Evolutionary conservation across 64 coral and sea anemone species (phyloP).

Genomic region (Stylophora pistillata): DNA sequence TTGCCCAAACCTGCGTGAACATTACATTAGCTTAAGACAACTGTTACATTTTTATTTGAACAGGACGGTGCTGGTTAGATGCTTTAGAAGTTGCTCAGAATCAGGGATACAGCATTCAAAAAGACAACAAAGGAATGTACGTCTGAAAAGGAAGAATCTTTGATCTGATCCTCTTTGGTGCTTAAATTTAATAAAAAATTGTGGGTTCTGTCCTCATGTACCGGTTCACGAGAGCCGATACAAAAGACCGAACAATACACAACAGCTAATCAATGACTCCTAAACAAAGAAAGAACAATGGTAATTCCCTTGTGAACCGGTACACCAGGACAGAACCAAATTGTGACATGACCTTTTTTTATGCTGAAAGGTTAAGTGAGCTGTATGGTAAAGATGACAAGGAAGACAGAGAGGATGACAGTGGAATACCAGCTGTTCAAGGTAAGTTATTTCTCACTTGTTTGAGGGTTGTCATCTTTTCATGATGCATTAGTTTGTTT

Average conservation of each 20-base stretch:
- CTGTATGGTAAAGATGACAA: slow-evolving; percentile 93
- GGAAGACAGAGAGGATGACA: slow-evolving; percentile 80
- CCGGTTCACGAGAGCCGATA: no score
- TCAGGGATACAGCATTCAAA: slow-evolving; percentile 85
- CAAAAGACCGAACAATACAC: no score
- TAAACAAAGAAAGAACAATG: no score
- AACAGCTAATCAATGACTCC: no score
- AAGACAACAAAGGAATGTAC: slow-evolving; percentile 99
- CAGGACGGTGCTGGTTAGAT: slow-evolving; percentile 95
- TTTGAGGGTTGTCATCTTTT: background rate
- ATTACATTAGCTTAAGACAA: background rate
- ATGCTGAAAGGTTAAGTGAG: slow-evolving; percentile 83
- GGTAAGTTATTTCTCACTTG: background rate
- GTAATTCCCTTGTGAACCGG: no score
- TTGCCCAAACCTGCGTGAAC: no score
- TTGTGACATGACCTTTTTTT: background rate
- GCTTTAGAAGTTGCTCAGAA: slow-evolving; percentile 96
- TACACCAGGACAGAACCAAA: background rate
- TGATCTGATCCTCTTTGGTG: no score
- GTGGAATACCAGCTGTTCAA: slow-evolving; percentile 62
- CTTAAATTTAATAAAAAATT: no score
- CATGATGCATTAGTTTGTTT: no score
- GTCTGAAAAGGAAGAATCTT: background rate
- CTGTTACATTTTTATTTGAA: background rate
- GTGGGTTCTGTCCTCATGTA: no score